Percentiles rank a stretch among this genome's conserved stretches.
These are phyloP conservation scores for Rhamphomyia laevipes DNA, from an alignment of 2,888 invertebrate species.

Conservation along the genomic window DNA sequence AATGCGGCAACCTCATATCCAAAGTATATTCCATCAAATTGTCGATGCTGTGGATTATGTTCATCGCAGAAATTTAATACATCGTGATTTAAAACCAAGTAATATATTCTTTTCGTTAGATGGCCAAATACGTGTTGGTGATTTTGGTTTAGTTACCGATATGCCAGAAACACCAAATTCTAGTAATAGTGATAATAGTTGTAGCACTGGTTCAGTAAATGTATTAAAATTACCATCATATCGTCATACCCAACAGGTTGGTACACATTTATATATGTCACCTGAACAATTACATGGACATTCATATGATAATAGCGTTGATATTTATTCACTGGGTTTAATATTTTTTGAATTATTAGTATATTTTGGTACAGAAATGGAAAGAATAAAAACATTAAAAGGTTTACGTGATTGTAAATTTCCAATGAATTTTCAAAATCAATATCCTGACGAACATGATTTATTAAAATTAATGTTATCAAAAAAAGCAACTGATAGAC, in stretches of 20 bases:
- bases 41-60: constrained; percentile 93
- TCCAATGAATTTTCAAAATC: constrained; percentile 52
- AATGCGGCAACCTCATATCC: constrained; percentile 41
- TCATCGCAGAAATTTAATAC: constrained; percentile 84
- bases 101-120: constrained; percentile 90
- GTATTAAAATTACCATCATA: constrained; percentile 4
- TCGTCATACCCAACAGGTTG: constrained; percentile 53
- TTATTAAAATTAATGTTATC: constrained; percentile 70
- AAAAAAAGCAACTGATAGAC: constrained; percentile 55
- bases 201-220: not conserved
- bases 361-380: constrained; percentile 85
- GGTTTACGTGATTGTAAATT: constrained; percentile 54
- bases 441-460: constrained; percentile 55
- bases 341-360: constrained; percentile 87
- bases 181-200: not conserved
- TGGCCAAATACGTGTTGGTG: constrained; percentile 88
- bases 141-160: constrained; percentile 94
- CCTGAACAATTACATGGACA: constrained; percentile 78
- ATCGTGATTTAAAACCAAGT: constrained; percentile 90
- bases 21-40: constrained; percentile 77
- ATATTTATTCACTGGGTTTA: constrained; percentile 88
- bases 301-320: constrained; percentile 81
- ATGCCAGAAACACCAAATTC: constrained; percentile 48
- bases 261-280: constrained; percentile 95
- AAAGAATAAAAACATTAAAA: constrained; percentile 59